phyloP scores from a whole-genome alignment of 2,113 vertebrate genomes.

The Poecilia latipinna region DNA sequence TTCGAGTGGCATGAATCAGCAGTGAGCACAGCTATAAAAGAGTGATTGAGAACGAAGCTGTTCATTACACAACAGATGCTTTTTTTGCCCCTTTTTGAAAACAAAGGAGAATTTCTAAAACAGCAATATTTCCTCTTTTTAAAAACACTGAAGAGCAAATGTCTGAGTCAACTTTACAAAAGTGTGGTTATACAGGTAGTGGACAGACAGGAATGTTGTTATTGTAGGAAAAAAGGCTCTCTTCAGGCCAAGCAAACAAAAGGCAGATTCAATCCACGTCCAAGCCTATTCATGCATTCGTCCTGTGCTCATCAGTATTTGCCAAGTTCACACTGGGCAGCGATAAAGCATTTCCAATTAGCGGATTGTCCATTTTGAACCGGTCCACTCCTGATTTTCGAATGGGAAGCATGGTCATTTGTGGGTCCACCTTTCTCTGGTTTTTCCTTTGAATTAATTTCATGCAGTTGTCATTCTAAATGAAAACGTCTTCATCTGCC shows the following conservation, averaged over 20 bases:
- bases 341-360: constrained; percentile 78
- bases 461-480: constrained; percentile 49
- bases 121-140: constrained; percentile 17
- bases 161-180: constrained; percentile 65
- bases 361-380: constrained; percentile 63
- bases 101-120: constrained; percentile 37
- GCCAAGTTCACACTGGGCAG: constrained; percentile 65
- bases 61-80: constrained; percentile 31
- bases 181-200: constrained; percentile 71
- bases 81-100: not conserved
- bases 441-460: constrained; percentile 41
- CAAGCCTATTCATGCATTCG: constrained; percentile 76
- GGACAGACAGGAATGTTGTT: constrained; percentile 80
- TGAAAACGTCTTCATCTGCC: constrained; percentile 8
- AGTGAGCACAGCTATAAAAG: constrained; percentile 66
- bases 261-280: constrained; percentile 75
- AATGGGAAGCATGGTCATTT: constrained; percentile 60
- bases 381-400: constrained; percentile 54
- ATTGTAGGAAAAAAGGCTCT: constrained; percentile 67
- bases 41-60: constrained; percentile 44
- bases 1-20: constrained; percentile 52
- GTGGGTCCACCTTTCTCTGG: constrained; percentile 56
- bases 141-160: constrained; percentile 39
- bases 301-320: constrained; percentile 74
- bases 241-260: constrained; percentile 75